phyloP scores from a whole-genome alignment of 2,113 vertebrate genomes.

The Onychostruthus taczanowskii region DNA sequence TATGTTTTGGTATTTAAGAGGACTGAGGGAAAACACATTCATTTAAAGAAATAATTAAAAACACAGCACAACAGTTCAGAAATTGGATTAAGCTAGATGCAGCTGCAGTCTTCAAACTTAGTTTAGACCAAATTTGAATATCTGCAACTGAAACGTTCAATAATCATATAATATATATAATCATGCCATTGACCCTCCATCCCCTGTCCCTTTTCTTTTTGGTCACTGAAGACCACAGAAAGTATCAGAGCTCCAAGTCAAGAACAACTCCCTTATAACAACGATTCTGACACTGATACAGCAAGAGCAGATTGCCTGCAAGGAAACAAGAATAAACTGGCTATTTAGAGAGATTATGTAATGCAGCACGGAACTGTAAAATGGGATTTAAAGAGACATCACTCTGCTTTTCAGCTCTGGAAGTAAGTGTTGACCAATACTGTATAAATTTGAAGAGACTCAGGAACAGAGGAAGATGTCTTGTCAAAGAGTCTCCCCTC shows the following conservation, averaged over 20 bases:
- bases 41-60: conserved; percentile 25
- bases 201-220: neutral
- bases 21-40: neutral
- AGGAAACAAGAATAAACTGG: conserved; percentile 57
- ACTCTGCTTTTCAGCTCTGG: neutral
- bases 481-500: neutral
- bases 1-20: neutral
- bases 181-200: conserved; percentile 1
- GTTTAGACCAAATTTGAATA: conserved; percentile 21
- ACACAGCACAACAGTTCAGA: neutral
- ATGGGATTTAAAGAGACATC: conserved; percentile 50
- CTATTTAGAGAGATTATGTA: conserved; percentile 62
- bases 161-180: neutral
- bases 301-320: conserved; percentile 52
- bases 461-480: neutral
- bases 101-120: conserved; percentile 20
- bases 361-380: neutral
- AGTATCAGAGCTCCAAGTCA: conserved; percentile 16
- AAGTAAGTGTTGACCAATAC: neutral
- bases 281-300: conserved; percentile 1
- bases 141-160: conserved; percentile 4
- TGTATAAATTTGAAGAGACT: neutral
- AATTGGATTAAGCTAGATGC: conserved; percentile 3
- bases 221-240: conserved; percentile 31
- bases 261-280: conserved; percentile 29